Evolutionary conservation across 2,888 invertebrate genomes (phyloP).

Genomic region (Dinocampus coccinellae): DNA sequence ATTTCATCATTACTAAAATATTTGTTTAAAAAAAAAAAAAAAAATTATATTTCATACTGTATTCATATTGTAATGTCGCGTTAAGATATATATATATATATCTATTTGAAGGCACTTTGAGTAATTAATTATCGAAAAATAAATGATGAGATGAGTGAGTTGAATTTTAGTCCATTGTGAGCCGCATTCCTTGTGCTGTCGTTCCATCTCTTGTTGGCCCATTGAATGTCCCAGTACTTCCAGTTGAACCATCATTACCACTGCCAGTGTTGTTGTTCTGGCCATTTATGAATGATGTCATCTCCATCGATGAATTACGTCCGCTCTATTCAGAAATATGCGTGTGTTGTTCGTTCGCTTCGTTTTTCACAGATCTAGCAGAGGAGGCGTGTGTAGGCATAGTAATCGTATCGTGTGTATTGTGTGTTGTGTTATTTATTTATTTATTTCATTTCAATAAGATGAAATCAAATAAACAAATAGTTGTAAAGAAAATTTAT

Average conservation of each 20-base stretch:
- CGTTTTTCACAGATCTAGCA: slow-evolving; percentile 65
- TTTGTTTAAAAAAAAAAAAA: too few relatives aligned
- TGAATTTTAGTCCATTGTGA: slow-evolving; percentile 16
- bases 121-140: not conserved
- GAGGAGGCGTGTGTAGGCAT: slow-evolving; percentile 56
- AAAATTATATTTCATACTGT: not conserved
- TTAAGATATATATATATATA: slow-evolving; percentile 27
- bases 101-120: not conserved
- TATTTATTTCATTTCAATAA: slow-evolving; percentile 37
- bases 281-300: slow-evolving; percentile 68
- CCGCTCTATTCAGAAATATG: slow-evolving; percentile 70
- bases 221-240: slow-evolving; percentile 50
- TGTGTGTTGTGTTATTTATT: slow-evolving; percentile 41
- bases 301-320: slow-evolving; percentile 68
- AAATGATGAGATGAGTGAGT: not conserved
- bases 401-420: slow-evolving; percentile 65
- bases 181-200: slow-evolving; percentile 15
- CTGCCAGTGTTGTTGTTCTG: slow-evolving; percentile 67
- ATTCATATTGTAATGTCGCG: slow-evolving; percentile 2
- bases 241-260: slow-evolving; percentile 57
- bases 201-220: slow-evolving; percentile 54
- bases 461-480: slow-evolving; percentile 54
- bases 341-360: slow-evolving; percentile 66
- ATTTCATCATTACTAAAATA: not conserved
- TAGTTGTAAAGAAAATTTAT: slow-evolving; percentile 46